Base-by-base conservation (phyloP, 2,888 invertebrate genomes). In the Nemapogon koenigi region DNA sequence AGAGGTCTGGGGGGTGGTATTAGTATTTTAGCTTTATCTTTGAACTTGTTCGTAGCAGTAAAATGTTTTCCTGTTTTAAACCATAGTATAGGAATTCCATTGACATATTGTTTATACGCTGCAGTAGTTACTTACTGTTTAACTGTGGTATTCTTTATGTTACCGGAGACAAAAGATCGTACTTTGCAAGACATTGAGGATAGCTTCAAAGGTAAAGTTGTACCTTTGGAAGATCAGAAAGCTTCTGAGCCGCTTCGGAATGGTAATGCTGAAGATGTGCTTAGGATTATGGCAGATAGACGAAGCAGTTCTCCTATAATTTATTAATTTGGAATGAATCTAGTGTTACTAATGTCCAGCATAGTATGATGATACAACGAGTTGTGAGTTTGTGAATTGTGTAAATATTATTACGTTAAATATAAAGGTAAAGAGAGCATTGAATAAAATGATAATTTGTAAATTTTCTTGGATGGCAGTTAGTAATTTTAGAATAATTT, bases 111-210 rank as follows among this genome's bases (percentile, higher is more conserved):
- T 19, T 53, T 84, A 41, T 89, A 86, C 49, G 83, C 82, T 3
- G 81, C 81, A 1, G 51, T 71, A 0, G 80, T 85, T 27, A 63
- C 82, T 0, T 46, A 81, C 1, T 52, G 83, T 25, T 79, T 86
- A 25, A 56, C 67, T 1, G 46, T 83, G 1, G 76, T 84, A 35
- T 76, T 83, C 41, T 81, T 82, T 43, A 62, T 81, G 53, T 59
- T 88, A 38, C 88, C 88, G 0, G 87, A 88, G 57, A 89, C 88
- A 0, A 86, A 85, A 44, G 83, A 84, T 35, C 85, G 78, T 42
- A 83, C 86, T 3, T 68, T 88, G 8, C 73, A 83, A 38, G 85
- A 88, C 51, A 88, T 88, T 39, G 87, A 87, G 47, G 82, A 83
- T 27, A 57, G 55, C 27, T 82, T 84, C 46, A 59, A 66, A 46